Evolutionary conservation across 2,113 vertebrate species (phyloP), one percentile per base, ranked within the genome.

Genomic region (Cephalophus harveyi): DNA sequence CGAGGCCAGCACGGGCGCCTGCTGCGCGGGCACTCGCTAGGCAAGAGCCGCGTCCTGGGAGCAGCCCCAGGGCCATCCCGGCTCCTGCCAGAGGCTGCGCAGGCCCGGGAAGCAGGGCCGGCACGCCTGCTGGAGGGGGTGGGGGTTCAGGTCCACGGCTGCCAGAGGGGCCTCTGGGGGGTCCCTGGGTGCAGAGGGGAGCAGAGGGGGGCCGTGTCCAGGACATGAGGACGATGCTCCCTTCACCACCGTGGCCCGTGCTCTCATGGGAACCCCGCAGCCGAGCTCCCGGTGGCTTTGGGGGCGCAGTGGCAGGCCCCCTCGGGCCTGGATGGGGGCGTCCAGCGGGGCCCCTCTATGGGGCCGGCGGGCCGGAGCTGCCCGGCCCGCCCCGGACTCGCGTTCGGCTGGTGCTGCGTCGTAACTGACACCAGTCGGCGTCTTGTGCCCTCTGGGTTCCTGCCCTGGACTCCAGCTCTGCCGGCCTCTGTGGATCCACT

Each of bases 361-460:
- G 40, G 16, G 9, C 55, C 15, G 5, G 71, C 2, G 7, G 84
- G 71, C 16, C 4, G 46, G 50, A 59, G 40, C 59, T 23, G 5
- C 36, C 40, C 6, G 23, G 36, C 27, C 27, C 13, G 4, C 27
- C 59, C 5, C 0, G 2, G 28, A 5, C 40, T 59, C 1, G 4
- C 25, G 0, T 67, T 57, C 25, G 40, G 52, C 62, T 71, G 0
- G 33, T 43, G 64, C 54, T 21, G n/a, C 9, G 0, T 50, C 0
- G 7, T 59, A 43, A 55, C 71, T 40, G 91, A 78, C 2, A 21
- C 6, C 28, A 6, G 57, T 43, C 23, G 10, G 25, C 7, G 2
- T 14, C 48, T 9, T 15, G 36, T 11, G 36, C 9, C 40, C 57
- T 40, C 64, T 48, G 71, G 40, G 55, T 55, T 43, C 87, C 57